These are phyloP conservation scores for Orthonyx spaldingii DNA, from an alignment of 2,113 vertebrate genomes.

Conservation along the genomic window DNA sequence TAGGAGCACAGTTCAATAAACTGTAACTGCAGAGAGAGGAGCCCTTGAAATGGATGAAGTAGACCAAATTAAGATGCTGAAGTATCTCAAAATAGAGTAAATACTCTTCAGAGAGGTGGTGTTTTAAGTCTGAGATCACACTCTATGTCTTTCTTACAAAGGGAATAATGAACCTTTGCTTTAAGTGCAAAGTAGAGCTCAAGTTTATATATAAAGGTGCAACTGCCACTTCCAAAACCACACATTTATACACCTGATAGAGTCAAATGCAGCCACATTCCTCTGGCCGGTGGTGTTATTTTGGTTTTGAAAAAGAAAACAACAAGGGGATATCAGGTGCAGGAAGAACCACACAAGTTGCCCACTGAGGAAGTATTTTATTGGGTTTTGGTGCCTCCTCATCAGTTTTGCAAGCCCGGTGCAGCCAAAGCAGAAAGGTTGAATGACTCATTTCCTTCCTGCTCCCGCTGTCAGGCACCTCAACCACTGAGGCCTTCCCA, in stretches of 20 bases:
- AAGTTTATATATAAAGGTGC: not conserved
- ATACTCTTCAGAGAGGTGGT: not conserved
- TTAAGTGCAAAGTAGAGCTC: not conserved
- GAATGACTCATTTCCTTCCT: conserved; percentile 61
- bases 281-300: not conserved
- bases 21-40: not conserved
- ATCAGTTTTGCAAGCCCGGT: not conserved
- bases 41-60: not conserved
- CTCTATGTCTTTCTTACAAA: not conserved
- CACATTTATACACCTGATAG: not conserved
- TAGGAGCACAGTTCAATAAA: not conserved
- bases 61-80: not conserved
- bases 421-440: not conserved
- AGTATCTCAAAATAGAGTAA: not conserved
- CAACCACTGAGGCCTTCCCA: not conserved
- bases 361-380: not conserved
- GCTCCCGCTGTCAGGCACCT: not conserved
- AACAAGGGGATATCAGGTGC: not conserved
- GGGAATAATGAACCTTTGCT: not conserved
- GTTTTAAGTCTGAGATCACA: not conserved
- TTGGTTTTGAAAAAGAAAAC: not conserved
- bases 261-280: not conserved
- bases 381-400: conserved; percentile 1
- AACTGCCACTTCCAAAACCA: not conserved
- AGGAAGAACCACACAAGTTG: not conserved